Base-by-base conservation (phyloP, 2,113 vertebrate genomes). In the Gallinago media region DNA sequence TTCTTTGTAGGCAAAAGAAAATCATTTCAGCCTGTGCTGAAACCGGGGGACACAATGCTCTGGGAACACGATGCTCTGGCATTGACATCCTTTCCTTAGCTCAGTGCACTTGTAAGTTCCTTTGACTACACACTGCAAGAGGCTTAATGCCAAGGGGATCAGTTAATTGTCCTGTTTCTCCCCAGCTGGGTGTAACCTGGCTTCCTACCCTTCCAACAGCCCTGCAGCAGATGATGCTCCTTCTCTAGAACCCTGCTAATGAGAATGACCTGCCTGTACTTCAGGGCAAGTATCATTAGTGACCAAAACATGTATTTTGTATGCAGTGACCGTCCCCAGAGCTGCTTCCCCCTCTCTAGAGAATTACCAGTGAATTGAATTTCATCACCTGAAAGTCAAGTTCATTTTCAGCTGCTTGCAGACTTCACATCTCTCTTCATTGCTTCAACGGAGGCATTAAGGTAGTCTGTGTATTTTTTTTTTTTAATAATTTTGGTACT, bases 331-430 rank as follows among this genome's bases (percentile, higher is more conserved):
- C 31, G 12, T 70, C 56, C 68, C 40, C 63, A 58, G 59, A 76
- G 67, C 55, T 46, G 85, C 55, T 34, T 12, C 8, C 18, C 23
- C 15, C 34, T 71, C 74, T 89, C 38, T 70, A 55, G 88, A 88
- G 84, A 88, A 85, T 74, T 93, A n/a, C 27, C 70, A 81, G 49
- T 78, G 75, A 83, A 67, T 49, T 59, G 59, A 83, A 88, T 97
- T 84, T 95, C 50, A 62, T 88, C 80, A 81, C 61, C 59, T 94
- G 63, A 62, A 95, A 96, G 86, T 89, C 22, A 38, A 85, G 62
- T 77, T 91, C 42, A 83, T 92, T 95, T 96, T 85, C 67, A 84
- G 52, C 75, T 85, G 68, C 63, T 70, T 42, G 56, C 62, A 95
- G 74, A 72, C 59, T 94, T 94, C 62, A 40, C 49, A 46, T 47